A percentile compares a stretch with the other conserved stretches of the same genome.
phyloP scores from a whole-genome alignment of 2,888 invertebrate species.

The Steinernema carpocapsae region DNA sequence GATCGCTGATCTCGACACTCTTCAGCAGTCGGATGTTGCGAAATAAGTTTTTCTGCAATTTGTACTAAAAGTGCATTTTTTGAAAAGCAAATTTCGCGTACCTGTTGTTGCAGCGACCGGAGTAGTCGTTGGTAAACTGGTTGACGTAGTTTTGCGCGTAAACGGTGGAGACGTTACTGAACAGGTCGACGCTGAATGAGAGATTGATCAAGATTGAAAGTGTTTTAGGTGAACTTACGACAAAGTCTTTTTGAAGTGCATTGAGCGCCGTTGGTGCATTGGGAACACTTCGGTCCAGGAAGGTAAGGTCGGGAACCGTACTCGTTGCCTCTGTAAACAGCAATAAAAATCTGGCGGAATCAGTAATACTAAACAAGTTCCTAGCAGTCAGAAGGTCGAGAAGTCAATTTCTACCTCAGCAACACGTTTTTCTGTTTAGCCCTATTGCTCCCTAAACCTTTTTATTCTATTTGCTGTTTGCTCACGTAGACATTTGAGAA shows the following conservation, averaged over 20 bases:
- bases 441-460: too few relatives aligned
- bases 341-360: not conserved
- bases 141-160: not conserved
- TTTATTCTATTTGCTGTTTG: too few relatives aligned
- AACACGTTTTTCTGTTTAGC: too few relatives aligned
- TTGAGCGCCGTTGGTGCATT: constrained; percentile 1
- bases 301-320: constrained; percentile 19
- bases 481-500: too few relatives aligned
- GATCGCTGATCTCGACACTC: constrained; percentile 10
- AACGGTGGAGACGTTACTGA: not conserved
- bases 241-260: constrained; percentile 32
- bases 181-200: constrained; percentile 11
- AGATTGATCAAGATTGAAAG: not conserved
- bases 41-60: not conserved
- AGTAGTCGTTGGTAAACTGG: not conserved
- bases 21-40: not conserved
- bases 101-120: not conserved
- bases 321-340: constrained; percentile 29
- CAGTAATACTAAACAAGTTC: too few relatives aligned
- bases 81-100: not conserved
- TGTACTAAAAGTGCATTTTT: not conserved
- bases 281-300: constrained; percentile 21
- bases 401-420: too few relatives aligned
- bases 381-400: too few relatives aligned
- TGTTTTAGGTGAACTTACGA: not conserved